These are phyloP conservation scores for Bombus huntii DNA, from an alignment of 1,140 invertebrate genomes.

Conservation along the genomic window DNA sequence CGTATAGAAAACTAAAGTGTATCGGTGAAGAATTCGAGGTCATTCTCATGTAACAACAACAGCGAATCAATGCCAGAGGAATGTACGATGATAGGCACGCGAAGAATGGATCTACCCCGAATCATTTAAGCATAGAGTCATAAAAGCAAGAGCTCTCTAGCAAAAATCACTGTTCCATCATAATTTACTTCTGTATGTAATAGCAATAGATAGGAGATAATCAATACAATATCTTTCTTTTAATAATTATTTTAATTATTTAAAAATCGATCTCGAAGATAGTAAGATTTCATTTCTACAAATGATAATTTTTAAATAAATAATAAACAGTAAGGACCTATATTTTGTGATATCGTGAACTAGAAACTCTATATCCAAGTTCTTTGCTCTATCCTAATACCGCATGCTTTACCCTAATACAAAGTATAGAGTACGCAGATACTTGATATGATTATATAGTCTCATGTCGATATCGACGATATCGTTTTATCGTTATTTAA, in stretches of 20 bases:
- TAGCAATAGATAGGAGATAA: not conserved
- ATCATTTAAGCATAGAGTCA: constrained; percentile 1
- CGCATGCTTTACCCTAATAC: not conserved
- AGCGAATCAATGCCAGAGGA: constrained; percentile 21
- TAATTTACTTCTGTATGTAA: not conserved
- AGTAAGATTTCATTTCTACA: not conserved
- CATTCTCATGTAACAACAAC: constrained; percentile 31
- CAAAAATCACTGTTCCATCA: not conserved
- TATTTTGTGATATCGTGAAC: not conserved
- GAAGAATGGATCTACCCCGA: constrained; percentile 16
- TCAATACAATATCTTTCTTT: not conserved
- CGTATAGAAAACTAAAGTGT: constrained; percentile 7
- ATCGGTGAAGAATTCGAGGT: constrained; percentile 43
- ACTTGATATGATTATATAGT: constrained; percentile 18
- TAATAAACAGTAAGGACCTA: not conserved
- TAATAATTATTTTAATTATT: not conserved
- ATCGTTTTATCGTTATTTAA: constrained; percentile 36
- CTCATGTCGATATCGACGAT: constrained; percentile 2
- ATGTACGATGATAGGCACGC: not conserved
- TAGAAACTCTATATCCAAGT: constrained; percentile 14
- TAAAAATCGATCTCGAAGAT: not conserved
- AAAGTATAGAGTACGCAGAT: not conserved
- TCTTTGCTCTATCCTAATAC: not conserved
- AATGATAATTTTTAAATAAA: not conserved
- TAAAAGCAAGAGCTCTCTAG: not conserved